Conservation (phyloP, 2,888 invertebrate species). For the Silvanus unidentatus region DNA sequence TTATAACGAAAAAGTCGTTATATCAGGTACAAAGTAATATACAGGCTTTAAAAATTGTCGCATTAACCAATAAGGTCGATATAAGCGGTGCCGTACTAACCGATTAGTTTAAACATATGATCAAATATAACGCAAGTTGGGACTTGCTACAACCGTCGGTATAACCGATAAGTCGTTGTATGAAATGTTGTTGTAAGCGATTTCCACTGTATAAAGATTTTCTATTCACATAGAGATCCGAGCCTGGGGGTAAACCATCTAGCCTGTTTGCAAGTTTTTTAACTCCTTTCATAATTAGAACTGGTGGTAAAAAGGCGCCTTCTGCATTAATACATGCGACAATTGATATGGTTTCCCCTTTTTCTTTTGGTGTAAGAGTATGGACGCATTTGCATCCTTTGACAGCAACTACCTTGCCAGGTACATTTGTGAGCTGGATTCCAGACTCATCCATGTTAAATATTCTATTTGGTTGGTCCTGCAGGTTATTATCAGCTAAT, state of each 20-base stretch:
- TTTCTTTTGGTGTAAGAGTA: slow-evolving; percentile 11
- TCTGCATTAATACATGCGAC: slow-evolving; percentile 17
- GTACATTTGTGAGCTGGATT: slow-evolving; percentile 11
- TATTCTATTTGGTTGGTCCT: slow-evolving; percentile 6
- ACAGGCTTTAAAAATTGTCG: too few species aligned
- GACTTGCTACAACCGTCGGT: too few species aligned
- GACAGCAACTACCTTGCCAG: slow-evolving; percentile 8
- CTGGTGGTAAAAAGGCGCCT: slow-evolving; percentile 13
- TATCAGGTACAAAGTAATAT: too few species aligned
- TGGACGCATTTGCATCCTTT: slow-evolving; percentile 13
- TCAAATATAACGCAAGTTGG: too few species aligned
- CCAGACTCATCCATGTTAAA: slow-evolving; percentile 14
- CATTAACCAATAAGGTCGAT: too few species aligned
- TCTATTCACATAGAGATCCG: slow-evolving; percentile 16
- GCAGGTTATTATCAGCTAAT: background rate
- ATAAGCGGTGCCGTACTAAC: too few species aligned
- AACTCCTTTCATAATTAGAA: slow-evolving; percentile 17
- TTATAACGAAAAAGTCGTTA: too few species aligned
- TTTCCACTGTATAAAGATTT: too few species aligned
- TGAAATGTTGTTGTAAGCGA: too few species aligned
- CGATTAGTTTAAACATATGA: too few species aligned
- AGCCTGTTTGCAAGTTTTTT: slow-evolving; percentile 17
- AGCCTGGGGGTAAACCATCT: slow-evolving; percentile 22
- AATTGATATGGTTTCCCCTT: slow-evolving; percentile 13
- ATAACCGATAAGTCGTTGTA: too few species aligned